Conservation (phyloP, 64 coral and sea anemone genomes). For the Pachyseris speciosa region DNA sequence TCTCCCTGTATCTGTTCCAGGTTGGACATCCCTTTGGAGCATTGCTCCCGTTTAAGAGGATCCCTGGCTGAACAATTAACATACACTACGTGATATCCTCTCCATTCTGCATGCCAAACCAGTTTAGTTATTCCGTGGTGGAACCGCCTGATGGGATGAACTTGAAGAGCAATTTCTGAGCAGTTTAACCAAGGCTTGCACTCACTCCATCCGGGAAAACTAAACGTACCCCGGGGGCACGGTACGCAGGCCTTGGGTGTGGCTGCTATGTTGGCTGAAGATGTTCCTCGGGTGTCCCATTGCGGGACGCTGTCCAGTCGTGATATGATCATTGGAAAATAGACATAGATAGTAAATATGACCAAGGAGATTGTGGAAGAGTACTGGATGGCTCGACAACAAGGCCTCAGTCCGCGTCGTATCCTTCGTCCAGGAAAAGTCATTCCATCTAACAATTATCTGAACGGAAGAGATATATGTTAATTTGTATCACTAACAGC, state of each 20-base stretch:
- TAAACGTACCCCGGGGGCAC: neutral
- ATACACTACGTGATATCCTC: neutral
- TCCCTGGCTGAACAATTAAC: neutral
- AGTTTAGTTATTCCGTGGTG: conserved; percentile 5
- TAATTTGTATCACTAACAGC: too few relatives aligned
- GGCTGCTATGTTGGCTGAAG: neutral
- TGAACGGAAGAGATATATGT: too few relatives aligned
- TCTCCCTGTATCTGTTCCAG: neutral
- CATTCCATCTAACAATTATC: neutral
- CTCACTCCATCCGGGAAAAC: neutral
- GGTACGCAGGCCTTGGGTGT: neutral
- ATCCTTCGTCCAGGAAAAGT: neutral
- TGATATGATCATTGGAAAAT: neutral
- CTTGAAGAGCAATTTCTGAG: neutral
- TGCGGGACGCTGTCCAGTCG: neutral
- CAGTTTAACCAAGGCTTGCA: neutral
- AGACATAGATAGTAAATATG: neutral
- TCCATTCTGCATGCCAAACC: neutral
- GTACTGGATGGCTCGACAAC: neutral
- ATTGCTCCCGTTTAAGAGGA: neutral
- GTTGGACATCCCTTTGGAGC: neutral
- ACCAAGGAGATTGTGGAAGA: neutral
- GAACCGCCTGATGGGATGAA: neutral
- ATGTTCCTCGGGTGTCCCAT: neutral
- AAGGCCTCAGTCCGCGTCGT: neutral